phyloP scores from a whole-genome alignment of 2,797 vertebrate species.

The Oceanodroma leucorhoa region DNA sequence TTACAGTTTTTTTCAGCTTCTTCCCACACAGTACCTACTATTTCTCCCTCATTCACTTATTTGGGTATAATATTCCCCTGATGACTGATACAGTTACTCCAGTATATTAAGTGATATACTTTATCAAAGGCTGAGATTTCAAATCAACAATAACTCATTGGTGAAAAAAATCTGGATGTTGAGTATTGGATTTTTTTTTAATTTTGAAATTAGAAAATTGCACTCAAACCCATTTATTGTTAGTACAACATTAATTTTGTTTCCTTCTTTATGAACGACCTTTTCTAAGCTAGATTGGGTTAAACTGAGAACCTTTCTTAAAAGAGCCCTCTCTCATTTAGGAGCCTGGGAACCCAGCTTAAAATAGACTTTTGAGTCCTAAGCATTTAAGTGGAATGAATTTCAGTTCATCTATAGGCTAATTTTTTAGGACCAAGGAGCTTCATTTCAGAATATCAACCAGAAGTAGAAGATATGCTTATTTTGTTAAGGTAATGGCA shows the following conservation, averaged over 20 bases:
- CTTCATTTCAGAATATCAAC: background rate
- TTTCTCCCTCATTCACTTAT: background rate
- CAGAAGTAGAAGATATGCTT: background rate
- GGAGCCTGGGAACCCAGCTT: background rate
- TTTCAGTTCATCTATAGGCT: background rate
- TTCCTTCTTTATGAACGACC: background rate
- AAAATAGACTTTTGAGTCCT: background rate
- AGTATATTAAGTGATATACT: background rate
- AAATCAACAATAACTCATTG: background rate
- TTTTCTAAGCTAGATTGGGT: background rate
- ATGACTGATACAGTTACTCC: background rate
- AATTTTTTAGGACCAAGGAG: background rate
- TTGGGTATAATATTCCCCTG: background rate
- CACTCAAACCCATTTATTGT: background rate
- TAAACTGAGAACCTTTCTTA: background rate
- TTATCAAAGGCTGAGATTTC: background rate
- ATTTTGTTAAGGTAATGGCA: background rate
- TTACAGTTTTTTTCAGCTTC: background rate
- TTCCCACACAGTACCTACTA: background rate
- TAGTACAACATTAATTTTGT: background rate
- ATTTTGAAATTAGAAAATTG: background rate
- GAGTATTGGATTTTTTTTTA: background rate
- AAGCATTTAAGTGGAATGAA: background rate
- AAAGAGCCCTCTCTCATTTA: background rate
- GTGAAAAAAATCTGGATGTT: background rate